phyloP scores from a whole-genome alignment of 2,113 vertebrate genomes.

The Festucalex cinctus region DNA sequence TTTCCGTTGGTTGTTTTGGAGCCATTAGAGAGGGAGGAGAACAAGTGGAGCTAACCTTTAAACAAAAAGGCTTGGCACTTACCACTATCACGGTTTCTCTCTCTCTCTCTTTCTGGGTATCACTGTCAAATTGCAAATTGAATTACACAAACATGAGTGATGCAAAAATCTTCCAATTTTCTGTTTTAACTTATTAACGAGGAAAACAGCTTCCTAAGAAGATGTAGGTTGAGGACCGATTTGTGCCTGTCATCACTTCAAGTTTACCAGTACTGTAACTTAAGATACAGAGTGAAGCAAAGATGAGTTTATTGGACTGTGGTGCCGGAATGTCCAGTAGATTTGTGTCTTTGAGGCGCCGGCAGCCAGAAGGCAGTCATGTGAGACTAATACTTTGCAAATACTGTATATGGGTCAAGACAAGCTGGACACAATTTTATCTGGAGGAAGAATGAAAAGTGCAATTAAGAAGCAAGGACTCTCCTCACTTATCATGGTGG shows the following conservation, averaged over 20 bases:
- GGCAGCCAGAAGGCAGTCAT: neutral
- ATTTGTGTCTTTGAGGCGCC: neutral
- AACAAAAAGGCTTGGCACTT: constrained; percentile 25
- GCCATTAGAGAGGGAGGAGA: constrained; percentile 41
- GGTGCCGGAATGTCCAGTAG: neutral
- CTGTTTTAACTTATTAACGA: neutral
- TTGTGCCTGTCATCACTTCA: neutral
- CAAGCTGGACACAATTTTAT: neutral
- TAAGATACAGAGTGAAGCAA: neutral
- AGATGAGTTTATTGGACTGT: neutral
- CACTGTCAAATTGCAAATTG: constrained; percentile 8
- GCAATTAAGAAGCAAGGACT: neutral
- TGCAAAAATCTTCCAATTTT: constrained; percentile 17
- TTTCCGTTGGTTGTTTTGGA: constrained; percentile 49
- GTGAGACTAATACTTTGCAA: neutral
- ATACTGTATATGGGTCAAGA: constrained; percentile 1
- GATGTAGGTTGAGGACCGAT: neutral
- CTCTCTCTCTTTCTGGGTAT: neutral
- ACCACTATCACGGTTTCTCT: constrained; percentile 3
- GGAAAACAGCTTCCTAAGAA: neutral
- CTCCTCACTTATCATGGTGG: neutral
- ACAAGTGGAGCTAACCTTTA: constrained; percentile 31
- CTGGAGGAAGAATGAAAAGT: neutral
- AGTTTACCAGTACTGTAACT: neutral
- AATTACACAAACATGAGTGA: constrained; percentile 31